These are phyloP conservation scores for Ganaspis brasiliensis DNA, from an alignment of 2,888 invertebrate genomes.

Conservation along the genomic window DNA sequence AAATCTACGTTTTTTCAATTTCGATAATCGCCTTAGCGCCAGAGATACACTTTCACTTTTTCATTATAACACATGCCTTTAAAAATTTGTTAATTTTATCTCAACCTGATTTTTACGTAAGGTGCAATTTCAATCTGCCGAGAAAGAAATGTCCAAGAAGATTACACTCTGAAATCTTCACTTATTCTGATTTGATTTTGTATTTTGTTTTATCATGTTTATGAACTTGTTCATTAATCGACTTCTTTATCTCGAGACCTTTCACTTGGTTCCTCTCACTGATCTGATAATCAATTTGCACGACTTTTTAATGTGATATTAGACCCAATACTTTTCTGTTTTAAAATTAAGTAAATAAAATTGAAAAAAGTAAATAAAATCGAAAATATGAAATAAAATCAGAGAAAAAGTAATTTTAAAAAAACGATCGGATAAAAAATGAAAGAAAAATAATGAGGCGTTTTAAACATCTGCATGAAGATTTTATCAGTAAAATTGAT, in stretches of 20 bases:
- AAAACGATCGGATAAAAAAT: not conserved
- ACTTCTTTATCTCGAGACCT: not conserved
- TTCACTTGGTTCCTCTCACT: slow-evolving; percentile 11
- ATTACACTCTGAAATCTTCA: not conserved
- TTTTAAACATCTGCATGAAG: not conserved
- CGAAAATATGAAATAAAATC: not conserved
- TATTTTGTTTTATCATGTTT: not conserved
- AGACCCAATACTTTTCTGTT: not conserved
- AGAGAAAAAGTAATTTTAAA: too few species aligned
- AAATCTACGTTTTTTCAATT: not conserved
- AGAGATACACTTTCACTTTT: slow-evolving; percentile 37
- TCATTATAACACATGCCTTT: not conserved
- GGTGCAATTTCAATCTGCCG: not conserved
- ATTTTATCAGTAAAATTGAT: not conserved
- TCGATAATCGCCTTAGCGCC: slow-evolving; percentile 10
- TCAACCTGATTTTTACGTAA: slow-evolving; percentile 24
- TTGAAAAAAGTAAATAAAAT: not conserved
- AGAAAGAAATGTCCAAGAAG: not conserved
- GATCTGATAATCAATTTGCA: slow-evolving; percentile 5
- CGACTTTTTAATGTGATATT: not conserved
- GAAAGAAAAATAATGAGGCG: too few species aligned
- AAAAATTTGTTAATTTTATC: not conserved
- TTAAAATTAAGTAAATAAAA: not conserved
- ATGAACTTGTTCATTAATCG: not conserved
- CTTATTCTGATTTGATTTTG: not conserved